phyloP scores from a whole-genome alignment of 2,888 invertebrate species.

The Papilio demoleus region DNA sequence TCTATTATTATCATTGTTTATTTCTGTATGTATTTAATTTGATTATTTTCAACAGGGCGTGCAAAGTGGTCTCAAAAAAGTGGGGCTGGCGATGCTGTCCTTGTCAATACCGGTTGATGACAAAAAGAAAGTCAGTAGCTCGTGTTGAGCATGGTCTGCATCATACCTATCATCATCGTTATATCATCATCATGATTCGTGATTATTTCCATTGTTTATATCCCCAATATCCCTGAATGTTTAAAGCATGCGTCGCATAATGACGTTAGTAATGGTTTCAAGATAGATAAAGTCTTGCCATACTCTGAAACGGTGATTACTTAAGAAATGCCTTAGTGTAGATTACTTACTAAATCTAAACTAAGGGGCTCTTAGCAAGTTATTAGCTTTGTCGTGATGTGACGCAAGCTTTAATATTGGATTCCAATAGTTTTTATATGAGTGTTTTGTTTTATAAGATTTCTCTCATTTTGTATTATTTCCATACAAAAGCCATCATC shows the following conservation, averaged over 20 bases:
- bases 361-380: too few relatives aligned
- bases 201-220: conserved; percentile 23
- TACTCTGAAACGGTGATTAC: too few relatives aligned
- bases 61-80: conserved; percentile 69
- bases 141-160: conserved; percentile 52
- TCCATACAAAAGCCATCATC: background rate
- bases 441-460: conserved; percentile 3
- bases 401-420: background rate
- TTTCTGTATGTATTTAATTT: conserved; percentile 44
- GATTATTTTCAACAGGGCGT: conserved; percentile 66
- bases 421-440: too few relatives aligned
- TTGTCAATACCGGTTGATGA: conserved; percentile 67
- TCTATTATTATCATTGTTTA: conserved; percentile 22
- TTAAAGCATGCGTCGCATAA: conserved; percentile 2
- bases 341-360: too few relatives aligned
- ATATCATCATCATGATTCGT: conserved; percentile 24
- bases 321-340: too few relatives aligned
- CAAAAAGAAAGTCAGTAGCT: conserved; percentile 75
- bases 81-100: conserved; percentile 75
- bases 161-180: conserved; percentile 39
- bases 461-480: background rate
- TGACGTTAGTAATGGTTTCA: background rate
- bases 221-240: background rate
- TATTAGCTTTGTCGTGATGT: too few relatives aligned
- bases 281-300: too few relatives aligned